Evolutionary conservation across 2,113 vertebrate species (phyloP), one percentile per base, ranked within the genome.

Genomic region (Cyanoramphus novaezelandiae): DNA sequence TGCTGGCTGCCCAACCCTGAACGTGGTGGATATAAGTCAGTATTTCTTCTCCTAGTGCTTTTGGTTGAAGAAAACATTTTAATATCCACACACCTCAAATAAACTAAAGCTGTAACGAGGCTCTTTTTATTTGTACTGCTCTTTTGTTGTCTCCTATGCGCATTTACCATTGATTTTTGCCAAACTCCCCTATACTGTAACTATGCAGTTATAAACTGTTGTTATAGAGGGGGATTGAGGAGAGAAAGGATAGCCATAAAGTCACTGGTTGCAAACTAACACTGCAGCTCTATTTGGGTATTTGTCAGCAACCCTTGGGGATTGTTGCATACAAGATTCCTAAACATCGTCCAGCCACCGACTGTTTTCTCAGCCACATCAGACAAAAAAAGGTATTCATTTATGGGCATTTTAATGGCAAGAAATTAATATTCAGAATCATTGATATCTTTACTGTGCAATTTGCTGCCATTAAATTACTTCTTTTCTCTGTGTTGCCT

Each of bases 311-410:
- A 91, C 93, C 96, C 94, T 94, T 94, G 83, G 94, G 95, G 82
- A 95, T 81, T 75, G 64, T 60, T 86, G 78, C 70, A 53, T 70
- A 76, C 70, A 85, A 65, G 92, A 86, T 93, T 93, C 80, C 82
- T 90, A 93, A 84, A 94, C 94, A 75, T 95, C 93, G 93, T 35
- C 83, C 83, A 94, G 80, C 75, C 72, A 90, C 91, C 49, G 53
- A 65, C 94, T 95, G 90, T 97, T 96, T 94, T 88, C 90, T 94
- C 93, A 93, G 94, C 84, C 94, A 85, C 69, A 92, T 70, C 87
- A 95, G 92, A 82, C 90, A 95, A 97, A 97, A 97, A 95, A 96
- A 98, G 95, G 90, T 97, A 94, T 96, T 97, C 96, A 97, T 97
- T 97, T 96, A 86, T 57, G 5, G 53, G 57, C 31, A 78, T 93